Conservation (phyloP, 2,888 invertebrate species). For the Hydroisotoma schaefferi region DNA sequence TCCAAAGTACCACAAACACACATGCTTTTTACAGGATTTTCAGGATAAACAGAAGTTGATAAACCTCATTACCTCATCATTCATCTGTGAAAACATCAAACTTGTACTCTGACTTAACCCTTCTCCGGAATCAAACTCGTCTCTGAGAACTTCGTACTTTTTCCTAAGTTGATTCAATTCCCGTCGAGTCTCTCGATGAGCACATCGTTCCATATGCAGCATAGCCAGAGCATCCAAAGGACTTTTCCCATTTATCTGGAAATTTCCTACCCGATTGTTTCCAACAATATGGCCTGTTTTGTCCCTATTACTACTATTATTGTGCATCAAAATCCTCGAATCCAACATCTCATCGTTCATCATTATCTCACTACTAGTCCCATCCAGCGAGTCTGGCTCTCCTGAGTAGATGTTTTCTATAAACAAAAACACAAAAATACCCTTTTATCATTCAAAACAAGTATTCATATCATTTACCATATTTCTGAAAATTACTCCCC, state of each 20-base stretch:
- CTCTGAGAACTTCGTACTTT: constrained; percentile 49
- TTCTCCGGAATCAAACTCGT: constrained; percentile 49
- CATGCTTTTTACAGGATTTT: too few relatives aligned
- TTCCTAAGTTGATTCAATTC: constrained; percentile 49
- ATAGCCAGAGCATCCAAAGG: constrained; percentile 49
- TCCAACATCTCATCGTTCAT: constrained; percentile 42
- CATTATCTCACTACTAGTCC: constrained; percentile 49
- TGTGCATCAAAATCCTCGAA: constrained; percentile 14
- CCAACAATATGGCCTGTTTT: constrained; percentile 9
- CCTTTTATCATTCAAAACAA: too few relatives aligned
- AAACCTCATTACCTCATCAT: constrained; percentile 48
- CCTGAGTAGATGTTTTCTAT: constrained; percentile 48
- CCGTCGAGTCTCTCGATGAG: constrained; percentile 49
- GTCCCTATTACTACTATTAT: constrained; percentile 25
- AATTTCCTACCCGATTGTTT: constrained; percentile 21
- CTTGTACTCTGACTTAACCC: constrained; percentile 45
- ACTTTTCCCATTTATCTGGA: constrained; percentile 44
- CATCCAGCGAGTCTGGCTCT: constrained; percentile 50
- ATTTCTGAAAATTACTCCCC: too few relatives aligned
- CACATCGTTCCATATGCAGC: constrained; percentile 50
- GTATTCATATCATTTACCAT: too few relatives aligned
- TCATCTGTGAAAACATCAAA: constrained; percentile 43
- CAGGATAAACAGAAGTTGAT: too few relatives aligned
- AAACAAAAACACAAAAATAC: neutral
- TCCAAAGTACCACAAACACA: too few relatives aligned